Base-by-base conservation (phyloP, 2,797 vertebrate species). In the Columba guinea region DNA sequence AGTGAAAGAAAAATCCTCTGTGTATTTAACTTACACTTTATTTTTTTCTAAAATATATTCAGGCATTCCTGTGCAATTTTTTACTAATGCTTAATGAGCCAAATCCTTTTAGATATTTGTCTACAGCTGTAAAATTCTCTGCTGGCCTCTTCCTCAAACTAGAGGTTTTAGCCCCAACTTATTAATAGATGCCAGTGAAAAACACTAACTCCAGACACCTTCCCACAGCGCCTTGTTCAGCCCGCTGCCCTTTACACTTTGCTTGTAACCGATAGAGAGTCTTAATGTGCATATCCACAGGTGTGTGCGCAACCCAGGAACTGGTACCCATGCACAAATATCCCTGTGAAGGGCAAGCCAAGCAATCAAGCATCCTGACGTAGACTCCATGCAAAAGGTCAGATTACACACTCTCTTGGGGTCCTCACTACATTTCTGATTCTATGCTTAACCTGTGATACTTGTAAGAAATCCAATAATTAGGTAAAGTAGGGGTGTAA, bases 51-150 rank as follows among this genome's bases (percentile, higher is more conserved):
- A 94, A 90, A 82, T 70, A 92, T 62, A 90, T 89, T 90, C 81
- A 68, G 67, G 56, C 49, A 60, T 65, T 94, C 88, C 85, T 84
- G 37, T 77, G 81, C 34, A 93, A 93, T 83, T 94, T 94, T 27
- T 90, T 89, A 49, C 64, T 89, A 82, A 93, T 0, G 11, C 53
- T 92, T 95, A 96, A 94, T 90, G 84, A 95, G 83, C 49, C 74
- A 90, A 92, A 90, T 85, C 93, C 78, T 94, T 91, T 92, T 52
- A 95, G 68, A 79, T 89, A 93, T 84, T 95, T 94, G 64, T 89
- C 87, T 91, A 68, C 59, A 84, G 63, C 78, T 83, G n/a, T 59
- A 92, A 93, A 95, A 94, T 87, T 83, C 85, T 95, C 93, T 69
- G 20, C 77, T 96, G 94, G 78, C 17, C 78, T 89, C 55, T 93